These are phyloP conservation scores for Belonocnema kinseyi DNA, from an alignment of 1,140 invertebrate species.

Conservation along the genomic window DNA sequence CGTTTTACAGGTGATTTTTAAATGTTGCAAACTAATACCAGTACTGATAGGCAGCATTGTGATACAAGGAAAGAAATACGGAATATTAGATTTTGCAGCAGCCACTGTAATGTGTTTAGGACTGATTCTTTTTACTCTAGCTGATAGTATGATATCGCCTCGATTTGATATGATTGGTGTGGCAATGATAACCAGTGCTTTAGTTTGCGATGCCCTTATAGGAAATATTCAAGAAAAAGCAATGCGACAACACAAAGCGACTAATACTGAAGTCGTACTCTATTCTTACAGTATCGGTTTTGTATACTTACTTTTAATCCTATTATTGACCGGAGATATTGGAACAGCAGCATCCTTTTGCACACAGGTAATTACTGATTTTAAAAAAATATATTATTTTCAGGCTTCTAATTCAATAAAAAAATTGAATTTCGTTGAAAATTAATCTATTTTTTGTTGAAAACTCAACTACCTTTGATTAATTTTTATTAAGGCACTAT, in stretches of 20 bases:
- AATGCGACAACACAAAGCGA: slow-evolving; percentile 88
- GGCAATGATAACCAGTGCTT: slow-evolving; percentile 89
- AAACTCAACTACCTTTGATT: too few species aligned
- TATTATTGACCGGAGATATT: slow-evolving; percentile 85
- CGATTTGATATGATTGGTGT: slow-evolving; percentile 91
- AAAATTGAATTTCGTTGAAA: too few species aligned
- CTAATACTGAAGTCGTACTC: slow-evolving; percentile 94
- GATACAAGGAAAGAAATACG: slow-evolving; percentile 93
- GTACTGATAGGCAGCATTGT: slow-evolving; percentile 94
- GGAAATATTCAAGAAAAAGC: slow-evolving; percentile 97
- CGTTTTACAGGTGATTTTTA: slow-evolving; percentile 87
- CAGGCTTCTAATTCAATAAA: neutral
- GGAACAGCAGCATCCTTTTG: slow-evolving; percentile 87
- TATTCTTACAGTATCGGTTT: slow-evolving; percentile 95
- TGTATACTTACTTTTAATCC: slow-evolving; percentile 87
- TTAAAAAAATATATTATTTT: neutral
- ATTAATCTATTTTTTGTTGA: fast-evolving
- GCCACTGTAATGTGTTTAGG: slow-evolving; percentile 93
- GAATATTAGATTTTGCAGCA: slow-evolving; percentile 88
- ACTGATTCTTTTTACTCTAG: slow-evolving; percentile 93
- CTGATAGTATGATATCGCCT: slow-evolving; percentile 92
- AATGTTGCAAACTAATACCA: slow-evolving; percentile 97
- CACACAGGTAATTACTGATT: slow-evolving; percentile 78
- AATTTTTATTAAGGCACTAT: too few species aligned
- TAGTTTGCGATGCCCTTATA: slow-evolving; percentile 95